Conservation (phyloP, 2,888 invertebrate species). For the Polyommatus icarus region DNA sequence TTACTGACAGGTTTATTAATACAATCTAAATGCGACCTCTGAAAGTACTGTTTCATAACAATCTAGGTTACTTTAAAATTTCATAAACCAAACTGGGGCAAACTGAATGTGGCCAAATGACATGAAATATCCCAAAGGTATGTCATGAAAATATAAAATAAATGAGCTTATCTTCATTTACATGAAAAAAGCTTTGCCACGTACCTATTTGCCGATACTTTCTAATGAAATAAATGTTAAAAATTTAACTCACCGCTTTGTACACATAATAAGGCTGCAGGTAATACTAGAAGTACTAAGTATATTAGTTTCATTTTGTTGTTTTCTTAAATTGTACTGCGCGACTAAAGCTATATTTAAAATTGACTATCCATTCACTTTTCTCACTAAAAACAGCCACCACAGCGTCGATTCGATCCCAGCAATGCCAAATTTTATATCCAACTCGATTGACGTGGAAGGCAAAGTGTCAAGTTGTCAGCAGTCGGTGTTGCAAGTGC, state of each 20-base stretch:
- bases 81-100: background rate
- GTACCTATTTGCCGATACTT: slow-evolving; percentile 53
- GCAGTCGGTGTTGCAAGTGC: slow-evolving; percentile 50
- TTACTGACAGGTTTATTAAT: background rate
- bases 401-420: slow-evolving; percentile 51
- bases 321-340: slow-evolving; percentile 49
- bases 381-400: slow-evolving; percentile 58
- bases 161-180: background rate
- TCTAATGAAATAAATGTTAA: slow-evolving; percentile 46
- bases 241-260: slow-evolving; percentile 83
- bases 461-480: slow-evolving; percentile 64
- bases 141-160: background rate
- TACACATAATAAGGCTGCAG: slow-evolving; percentile 85
- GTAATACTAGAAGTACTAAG: slow-evolving; percentile 83
- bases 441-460: slow-evolving; percentile 82
- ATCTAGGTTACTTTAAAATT: slow-evolving; percentile 21
- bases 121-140: background rate
- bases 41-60: slow-evolving; percentile 24
- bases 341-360: slow-evolving; percentile 51
- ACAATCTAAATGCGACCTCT: background rate
- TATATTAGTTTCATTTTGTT: slow-evolving; percentile 85
- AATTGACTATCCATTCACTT: slow-evolving; percentile 71
- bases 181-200: slow-evolving; percentile 61
- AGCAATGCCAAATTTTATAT: slow-evolving; percentile 59
- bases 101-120: background rate